Evolutionary conservation across 2,113 vertebrate species (phyloP).

Genomic region (Machaerirhynchus nigripectus): DNA sequence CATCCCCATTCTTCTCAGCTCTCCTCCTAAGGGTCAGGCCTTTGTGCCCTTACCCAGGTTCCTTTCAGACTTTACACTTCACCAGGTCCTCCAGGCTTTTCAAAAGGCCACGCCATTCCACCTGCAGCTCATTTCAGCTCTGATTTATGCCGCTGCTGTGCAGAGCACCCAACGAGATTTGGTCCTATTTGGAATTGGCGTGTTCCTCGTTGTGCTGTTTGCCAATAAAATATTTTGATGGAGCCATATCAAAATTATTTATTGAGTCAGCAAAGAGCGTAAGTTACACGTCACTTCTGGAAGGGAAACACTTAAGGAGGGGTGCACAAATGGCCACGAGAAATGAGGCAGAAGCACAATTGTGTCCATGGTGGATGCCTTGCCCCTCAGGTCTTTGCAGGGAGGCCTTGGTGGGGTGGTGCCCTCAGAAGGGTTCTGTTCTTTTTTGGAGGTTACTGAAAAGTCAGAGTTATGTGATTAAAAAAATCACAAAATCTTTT

Average conservation of each 20-base stretch:
- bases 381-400: background rate
- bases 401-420: background rate
- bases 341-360: background rate
- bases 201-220: background rate
- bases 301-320: background rate
- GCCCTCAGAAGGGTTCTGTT: background rate
- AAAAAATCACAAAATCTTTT: background rate
- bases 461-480: background rate
- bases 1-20: background rate
- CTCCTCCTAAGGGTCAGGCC: background rate
- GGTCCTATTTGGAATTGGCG: accelerated
- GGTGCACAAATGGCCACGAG: background rate
- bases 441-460: background rate
- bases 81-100: background rate
- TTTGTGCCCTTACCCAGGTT: background rate
- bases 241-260: background rate
- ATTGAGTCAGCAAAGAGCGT: background rate
- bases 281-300: background rate
- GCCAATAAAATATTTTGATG: background rate
- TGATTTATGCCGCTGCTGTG: background rate
- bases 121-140: background rate
- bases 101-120: background rate
- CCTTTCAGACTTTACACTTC: no score
- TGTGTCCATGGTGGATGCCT: background rate
- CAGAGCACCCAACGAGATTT: background rate